Conservation (phyloP, 2,113 vertebrate genomes). For the Pica pica region DNA sequence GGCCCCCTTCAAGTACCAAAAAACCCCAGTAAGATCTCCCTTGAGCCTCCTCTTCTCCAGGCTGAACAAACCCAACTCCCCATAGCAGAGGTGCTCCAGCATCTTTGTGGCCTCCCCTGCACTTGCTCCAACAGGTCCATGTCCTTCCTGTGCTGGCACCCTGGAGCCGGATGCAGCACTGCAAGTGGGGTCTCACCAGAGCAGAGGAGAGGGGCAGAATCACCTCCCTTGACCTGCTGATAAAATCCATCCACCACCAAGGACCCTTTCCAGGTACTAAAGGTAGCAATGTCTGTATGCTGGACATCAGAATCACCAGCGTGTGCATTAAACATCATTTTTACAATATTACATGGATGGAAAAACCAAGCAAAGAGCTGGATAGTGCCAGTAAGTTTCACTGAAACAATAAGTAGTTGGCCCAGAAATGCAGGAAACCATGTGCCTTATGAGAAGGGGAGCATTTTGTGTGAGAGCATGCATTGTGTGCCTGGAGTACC, state of each 20-base stretch:
- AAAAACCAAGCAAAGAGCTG: neutral
- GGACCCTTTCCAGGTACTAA: neutral
- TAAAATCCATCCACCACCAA: neutral
- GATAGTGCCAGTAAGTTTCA: neutral
- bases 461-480: neutral
- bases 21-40: neutral
- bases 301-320: neutral
- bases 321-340: neutral
- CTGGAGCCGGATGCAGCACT: neutral
- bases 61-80: neutral
- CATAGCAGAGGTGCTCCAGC: neutral
- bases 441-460: neutral
- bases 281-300: neutral
- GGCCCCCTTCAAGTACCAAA: neutral
- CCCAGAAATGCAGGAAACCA: slow-evolving; percentile 10
- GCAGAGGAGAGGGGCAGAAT: neutral
- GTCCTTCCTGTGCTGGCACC: neutral
- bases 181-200: neutral
- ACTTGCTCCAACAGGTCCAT: neutral
- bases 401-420: neutral
- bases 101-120: neutral
- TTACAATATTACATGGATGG: neutral
- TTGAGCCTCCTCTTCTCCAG: neutral
- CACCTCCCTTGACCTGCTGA: neutral
- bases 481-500: neutral